Base-by-base conservation (phyloP, 2,888 invertebrate species). In the Subacronicta megacephala region DNA sequence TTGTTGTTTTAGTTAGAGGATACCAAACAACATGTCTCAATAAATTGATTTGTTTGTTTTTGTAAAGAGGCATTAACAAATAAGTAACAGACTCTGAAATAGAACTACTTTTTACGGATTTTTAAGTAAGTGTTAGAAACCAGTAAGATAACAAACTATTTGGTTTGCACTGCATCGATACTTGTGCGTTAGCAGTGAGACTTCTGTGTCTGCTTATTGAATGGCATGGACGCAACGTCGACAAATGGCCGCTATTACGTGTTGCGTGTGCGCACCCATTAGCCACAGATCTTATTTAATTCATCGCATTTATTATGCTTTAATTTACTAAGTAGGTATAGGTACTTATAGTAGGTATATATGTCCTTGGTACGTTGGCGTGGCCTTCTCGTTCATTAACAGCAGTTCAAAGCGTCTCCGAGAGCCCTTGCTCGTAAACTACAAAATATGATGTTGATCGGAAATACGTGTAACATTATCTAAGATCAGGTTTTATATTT, bases 231-330 rank as follows among this genome's bases (percentile, higher is more conserved):
- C 2, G 29, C 4, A 12, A 5, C 12, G 12, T 5, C 7, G 31
- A 65, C 51, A 50, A 62, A 62, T 53, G 44, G 26, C 35, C 31
- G 15, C 45, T 26, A 62, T 57, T 57, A 53, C 18, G 1, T 7
- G n/a, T 16, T 62, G 69, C 69, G 53, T 68, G 57, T 37, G 69
- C 63, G 57, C 50, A 51, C n/a, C 33, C 54, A 68, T 66, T 68
- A 56, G 54, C 36, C 36, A 33, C 23, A 45, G 62, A 53, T 61
- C 42, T 67, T 49, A 53, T 49, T 66, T 66, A 49, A 66, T 59
- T 53, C 26, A 33, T 49, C 52, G 47, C 67, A 59, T 64, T 53
- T 53, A 37, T 64, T 37, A 50, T 46, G 29, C 15, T 47, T 53
- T 64, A 64, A 63, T 68, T 56, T 23, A 56, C 26, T 59, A 35